These are phyloP conservation scores for Anaspis maculata DNA, from an alignment of 2,888 invertebrate species.

Conservation along the genomic window DNA sequence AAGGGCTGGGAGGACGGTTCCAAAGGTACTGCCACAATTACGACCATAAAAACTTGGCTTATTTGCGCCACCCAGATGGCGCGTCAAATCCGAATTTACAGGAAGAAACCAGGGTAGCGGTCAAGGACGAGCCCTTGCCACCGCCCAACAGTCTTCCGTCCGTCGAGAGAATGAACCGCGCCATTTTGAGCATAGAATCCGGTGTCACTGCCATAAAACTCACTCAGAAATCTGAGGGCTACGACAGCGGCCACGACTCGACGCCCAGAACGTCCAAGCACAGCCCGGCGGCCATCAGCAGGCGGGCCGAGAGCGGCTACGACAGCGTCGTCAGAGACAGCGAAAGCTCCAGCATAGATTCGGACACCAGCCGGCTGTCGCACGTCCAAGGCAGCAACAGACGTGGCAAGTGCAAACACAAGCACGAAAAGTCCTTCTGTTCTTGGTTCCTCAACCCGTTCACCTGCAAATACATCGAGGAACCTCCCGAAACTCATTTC, in stretches of 20 bases:
- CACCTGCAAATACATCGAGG: slow-evolving; percentile 67
- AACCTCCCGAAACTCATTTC: slow-evolving; percentile 43
- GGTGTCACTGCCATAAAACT: slow-evolving; percentile 55
- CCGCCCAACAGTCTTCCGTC: slow-evolving; percentile 55
- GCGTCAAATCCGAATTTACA: slow-evolving; percentile 87
- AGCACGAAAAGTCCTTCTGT: slow-evolving; percentile 61
- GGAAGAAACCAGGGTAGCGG: slow-evolving; percentile 54
- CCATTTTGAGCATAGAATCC: slow-evolving; percentile 54
- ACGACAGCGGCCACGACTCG: slow-evolving; percentile 78
- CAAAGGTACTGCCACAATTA: slow-evolving; percentile 53
- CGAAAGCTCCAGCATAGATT: slow-evolving; percentile 80
- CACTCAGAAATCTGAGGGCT: slow-evolving; percentile 55
- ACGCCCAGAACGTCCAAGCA: slow-evolving; percentile 76
- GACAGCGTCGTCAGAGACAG: slow-evolving; percentile 85
- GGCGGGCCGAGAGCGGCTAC: slow-evolving; percentile 82
- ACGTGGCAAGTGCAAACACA: slow-evolving; percentile 57
- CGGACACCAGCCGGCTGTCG: slow-evolving; percentile 50
- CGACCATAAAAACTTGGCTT: slow-evolving; percentile 53
- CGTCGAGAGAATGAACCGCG: slow-evolving; percentile 54
- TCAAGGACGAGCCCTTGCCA: slow-evolving; percentile 33
- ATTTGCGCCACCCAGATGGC: slow-evolving; percentile 81
- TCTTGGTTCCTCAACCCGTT: slow-evolving; percentile 70
- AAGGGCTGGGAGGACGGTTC: slow-evolving; percentile 43
- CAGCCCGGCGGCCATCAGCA: slow-evolving; percentile 67
- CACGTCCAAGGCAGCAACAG: slow-evolving; percentile 34